These are phyloP conservation scores for Tapirus terrestris DNA, from an alignment of 2,113 vertebrate genomes.

Conservation along the genomic window DNA sequence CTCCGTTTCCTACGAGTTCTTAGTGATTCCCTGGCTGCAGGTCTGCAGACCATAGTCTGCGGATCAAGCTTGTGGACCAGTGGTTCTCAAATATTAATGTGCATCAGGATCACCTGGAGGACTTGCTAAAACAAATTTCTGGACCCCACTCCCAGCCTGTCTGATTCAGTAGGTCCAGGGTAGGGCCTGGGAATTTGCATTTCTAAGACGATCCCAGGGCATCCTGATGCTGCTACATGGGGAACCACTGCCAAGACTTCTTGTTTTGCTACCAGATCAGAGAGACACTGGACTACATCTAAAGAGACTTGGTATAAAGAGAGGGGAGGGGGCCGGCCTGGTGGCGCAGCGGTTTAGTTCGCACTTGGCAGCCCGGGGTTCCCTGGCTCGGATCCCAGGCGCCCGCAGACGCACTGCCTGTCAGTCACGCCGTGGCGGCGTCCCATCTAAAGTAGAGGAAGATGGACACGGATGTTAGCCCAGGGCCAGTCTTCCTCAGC, in stretches of 20 bases:
- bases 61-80: not conserved
- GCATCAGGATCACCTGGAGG: not conserved
- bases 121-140: not conserved
- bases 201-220: not conserved
- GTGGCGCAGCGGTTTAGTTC: too few species aligned
- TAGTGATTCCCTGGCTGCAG: not conserved
- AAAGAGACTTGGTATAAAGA: not conserved
- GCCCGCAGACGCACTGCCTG: too few species aligned
- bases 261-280: not conserved
- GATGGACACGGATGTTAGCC: too few species aligned
- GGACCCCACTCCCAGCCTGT: not conserved
- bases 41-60: not conserved
- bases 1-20: not conserved
- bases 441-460: too few species aligned
- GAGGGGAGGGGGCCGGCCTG: too few species aligned
- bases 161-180: not conserved
- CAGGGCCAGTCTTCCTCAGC: too few species aligned
- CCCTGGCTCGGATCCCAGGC: too few species aligned
- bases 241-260: not conserved
- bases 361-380: too few species aligned
- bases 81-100: not conserved
- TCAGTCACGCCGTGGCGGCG: too few species aligned
- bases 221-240: not conserved
- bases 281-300: not conserved
- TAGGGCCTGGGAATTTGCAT: not conserved